Percentiles rank a stretch among this genome's conserved stretches.
phyloP scores from a whole-genome alignment of 2,113 vertebrate genomes.

The Centrocercus urophasianus region DNA sequence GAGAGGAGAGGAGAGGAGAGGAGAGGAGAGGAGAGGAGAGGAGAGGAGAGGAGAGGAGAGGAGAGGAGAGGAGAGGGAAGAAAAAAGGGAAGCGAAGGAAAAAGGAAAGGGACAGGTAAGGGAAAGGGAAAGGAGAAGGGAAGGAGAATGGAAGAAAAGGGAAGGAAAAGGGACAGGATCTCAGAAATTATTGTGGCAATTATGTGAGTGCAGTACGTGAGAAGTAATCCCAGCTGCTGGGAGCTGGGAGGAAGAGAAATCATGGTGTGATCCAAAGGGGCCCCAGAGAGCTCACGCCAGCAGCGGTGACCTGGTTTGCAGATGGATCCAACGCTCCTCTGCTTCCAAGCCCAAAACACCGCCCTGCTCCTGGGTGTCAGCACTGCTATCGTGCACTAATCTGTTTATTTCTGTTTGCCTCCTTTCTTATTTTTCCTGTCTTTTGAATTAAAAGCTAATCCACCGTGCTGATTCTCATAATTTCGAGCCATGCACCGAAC shows the following conservation, averaged over 20 bases:
- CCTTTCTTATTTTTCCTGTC: not conserved
- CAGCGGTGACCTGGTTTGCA: constrained; percentile 53
- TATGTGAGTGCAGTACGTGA: constrained; percentile 28
- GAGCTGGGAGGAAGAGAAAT: not conserved
- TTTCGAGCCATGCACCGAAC: not conserved
- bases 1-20: too few relatives aligned
- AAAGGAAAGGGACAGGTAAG: too few relatives aligned
- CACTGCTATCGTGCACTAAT: not conserved
- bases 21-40: too few relatives aligned
- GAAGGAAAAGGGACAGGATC: not conserved
- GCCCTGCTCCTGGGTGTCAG: not conserved
- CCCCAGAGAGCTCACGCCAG: constrained; percentile 53
- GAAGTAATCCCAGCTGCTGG: constrained; percentile 64
- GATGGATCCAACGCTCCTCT: constrained; percentile 30
- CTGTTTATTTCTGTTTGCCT: not conserved
- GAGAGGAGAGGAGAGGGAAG: too few relatives aligned
- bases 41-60: too few relatives aligned
- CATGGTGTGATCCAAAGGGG: constrained; percentile 51
- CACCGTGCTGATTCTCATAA: not conserved
- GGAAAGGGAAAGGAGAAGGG: too few relatives aligned
- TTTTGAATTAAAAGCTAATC: not conserved
- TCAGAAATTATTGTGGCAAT: constrained; percentile 44
- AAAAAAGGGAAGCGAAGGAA: too few relatives aligned
- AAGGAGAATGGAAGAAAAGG: not conserved
- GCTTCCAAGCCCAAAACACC: not conserved